Conservation (phyloP, 2,888 invertebrate genomes). For the Marronus borbonicus region DNA sequence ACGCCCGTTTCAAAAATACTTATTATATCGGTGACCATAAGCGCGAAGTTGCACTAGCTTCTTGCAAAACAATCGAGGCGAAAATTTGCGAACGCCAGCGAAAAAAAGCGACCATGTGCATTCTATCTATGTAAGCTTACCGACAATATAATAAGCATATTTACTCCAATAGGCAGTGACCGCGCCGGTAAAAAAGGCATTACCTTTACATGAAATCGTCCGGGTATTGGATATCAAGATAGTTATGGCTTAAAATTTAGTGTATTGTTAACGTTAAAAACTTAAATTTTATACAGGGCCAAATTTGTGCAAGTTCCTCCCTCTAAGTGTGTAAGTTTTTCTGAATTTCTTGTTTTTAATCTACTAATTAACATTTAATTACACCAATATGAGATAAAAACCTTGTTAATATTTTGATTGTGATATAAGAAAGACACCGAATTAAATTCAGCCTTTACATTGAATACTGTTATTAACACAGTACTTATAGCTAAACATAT, state of each 20-base stretch:
- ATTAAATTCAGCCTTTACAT: no score
- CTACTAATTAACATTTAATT: no score
- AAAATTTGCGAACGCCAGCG: not conserved
- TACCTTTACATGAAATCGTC: not conserved
- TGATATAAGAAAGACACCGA: no score
- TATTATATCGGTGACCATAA: not conserved
- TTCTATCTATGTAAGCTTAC: not conserved
- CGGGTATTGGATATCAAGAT: not conserved
- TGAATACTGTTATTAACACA: no score
- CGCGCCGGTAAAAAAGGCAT: not conserved
- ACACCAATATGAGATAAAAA: no score
- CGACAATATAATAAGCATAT: not conserved
- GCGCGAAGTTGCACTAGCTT: not conserved
- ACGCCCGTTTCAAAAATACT: slow-evolving; percentile 24
- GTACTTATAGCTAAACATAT: no score
- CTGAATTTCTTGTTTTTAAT: no score
- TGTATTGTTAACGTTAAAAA: not conserved
- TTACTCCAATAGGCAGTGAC: not conserved
- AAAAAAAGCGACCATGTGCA: not conserved
- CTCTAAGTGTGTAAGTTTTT: not conserved
- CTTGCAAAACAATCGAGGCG: not conserved
- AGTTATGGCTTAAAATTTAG: not conserved
- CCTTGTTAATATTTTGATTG: no score
- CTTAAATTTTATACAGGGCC: not conserved
- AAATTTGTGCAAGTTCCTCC: not conserved